These are phyloP conservation scores for Brachyhypopomus occidentalis DNA, from an alignment of 2,113 vertebrate genomes.

Conservation along the genomic window DNA sequence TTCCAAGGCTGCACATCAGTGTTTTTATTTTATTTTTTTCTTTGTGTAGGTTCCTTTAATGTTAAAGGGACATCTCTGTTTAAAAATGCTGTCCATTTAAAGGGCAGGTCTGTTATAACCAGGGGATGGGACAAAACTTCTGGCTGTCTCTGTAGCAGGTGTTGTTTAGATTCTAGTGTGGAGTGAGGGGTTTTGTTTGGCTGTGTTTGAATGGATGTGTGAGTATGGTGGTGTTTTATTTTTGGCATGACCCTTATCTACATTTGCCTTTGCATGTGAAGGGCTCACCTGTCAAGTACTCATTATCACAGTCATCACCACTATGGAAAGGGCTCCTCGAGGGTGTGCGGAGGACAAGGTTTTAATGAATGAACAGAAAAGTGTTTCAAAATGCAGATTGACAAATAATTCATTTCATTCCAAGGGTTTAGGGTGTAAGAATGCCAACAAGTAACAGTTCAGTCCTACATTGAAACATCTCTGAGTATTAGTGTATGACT, in stretches of 20 bases:
- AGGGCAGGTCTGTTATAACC: not conserved
- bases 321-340: not conserved
- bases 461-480: constrained; percentile 16
- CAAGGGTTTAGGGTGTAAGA: constrained; percentile 6
- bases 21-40: constrained; percentile 6
- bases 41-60: not conserved
- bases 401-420: constrained; percentile 1
- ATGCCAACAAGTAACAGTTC: constrained; percentile 13
- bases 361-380: too few relatives aligned
- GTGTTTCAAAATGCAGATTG: not conserved
- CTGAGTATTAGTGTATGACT: constrained; percentile 50
- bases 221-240: not conserved
- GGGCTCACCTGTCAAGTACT: not conserved
- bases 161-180: not conserved
- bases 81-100: not conserved
- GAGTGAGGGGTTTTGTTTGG: not conserved
- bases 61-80: constrained; percentile 3
- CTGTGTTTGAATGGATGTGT: not conserved
- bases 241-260: not conserved
- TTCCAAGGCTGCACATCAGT: constrained; percentile 16
- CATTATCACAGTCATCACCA: not conserved
- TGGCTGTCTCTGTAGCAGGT: not conserved
- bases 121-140: not conserved
- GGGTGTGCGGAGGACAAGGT: not conserved
- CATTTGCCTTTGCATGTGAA: not conserved